These are phyloP conservation scores for Silvanus unidentatus DNA, from an alignment of 2,888 invertebrate genomes.

Conservation along the genomic window DNA sequence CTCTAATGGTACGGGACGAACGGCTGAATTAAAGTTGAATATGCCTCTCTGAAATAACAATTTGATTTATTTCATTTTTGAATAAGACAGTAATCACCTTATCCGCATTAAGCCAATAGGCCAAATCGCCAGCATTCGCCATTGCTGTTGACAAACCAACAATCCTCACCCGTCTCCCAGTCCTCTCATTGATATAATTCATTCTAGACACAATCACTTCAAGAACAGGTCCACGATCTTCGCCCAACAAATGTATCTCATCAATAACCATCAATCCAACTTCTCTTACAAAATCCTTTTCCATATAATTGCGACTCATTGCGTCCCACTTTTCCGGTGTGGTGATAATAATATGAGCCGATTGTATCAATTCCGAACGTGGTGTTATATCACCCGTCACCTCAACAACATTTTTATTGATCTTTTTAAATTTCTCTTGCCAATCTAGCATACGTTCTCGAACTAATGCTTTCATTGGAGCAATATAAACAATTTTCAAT, in stretches of 20 bases:
- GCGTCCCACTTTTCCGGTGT: constrained; percentile 99
- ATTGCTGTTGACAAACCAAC: constrained; percentile 95
- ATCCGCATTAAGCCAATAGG: constrained; percentile 91
- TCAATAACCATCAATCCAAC: constrained; percentile 93
- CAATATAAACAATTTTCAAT: constrained; percentile 92
- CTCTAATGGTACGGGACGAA: constrained; percentile 94
- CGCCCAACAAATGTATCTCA: constrained; percentile 94
- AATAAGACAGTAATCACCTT: constrained; percentile 38
- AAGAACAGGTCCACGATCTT: constrained; percentile 81
- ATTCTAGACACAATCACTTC: constrained; percentile 98
- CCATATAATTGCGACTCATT: constrained; percentile 97
- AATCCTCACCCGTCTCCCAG: constrained; percentile 74
- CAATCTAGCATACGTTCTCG: constrained; percentile 95
- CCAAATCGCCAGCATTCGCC: constrained; percentile 94
- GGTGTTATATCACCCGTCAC: constrained; percentile 91
- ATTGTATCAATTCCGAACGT: constrained; percentile 75
- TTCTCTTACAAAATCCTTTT: constrained; percentile 85
- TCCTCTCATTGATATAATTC: constrained; percentile 91
- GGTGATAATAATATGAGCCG: constrained; percentile 90
- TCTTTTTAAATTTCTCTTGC: constrained; percentile 67
- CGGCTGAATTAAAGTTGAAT: constrained; percentile 95
- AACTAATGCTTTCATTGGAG: constrained; percentile 95
- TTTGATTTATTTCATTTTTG: neutral
- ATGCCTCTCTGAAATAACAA: constrained; percentile 63
- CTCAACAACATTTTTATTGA: constrained; percentile 85